phyloP scores from a whole-genome alignment of 2,888 invertebrate genomes.

The Archips xylosteana region DNA sequence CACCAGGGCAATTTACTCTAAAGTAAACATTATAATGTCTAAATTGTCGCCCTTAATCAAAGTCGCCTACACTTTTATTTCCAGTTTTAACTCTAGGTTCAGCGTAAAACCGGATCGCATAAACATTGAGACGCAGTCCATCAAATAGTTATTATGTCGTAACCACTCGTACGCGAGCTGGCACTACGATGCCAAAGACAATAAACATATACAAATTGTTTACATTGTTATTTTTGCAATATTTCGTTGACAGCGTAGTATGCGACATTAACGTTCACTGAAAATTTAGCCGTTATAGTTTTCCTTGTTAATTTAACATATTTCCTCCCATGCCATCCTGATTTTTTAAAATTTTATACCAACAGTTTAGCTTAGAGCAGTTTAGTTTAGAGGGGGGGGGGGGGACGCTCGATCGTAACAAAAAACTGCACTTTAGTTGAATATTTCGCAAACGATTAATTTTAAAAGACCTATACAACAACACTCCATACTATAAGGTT shows the following conservation, averaged over 20 bases:
- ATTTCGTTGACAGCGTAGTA: neutral
- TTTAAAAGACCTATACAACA: too few species aligned
- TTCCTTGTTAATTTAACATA: too few species aligned
- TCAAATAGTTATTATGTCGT: slow-evolving; percentile 9
- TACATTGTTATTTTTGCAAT: neutral
- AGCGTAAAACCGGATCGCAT: neutral
- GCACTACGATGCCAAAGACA: neutral
- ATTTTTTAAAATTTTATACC: too few species aligned
- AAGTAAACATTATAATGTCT: neutral
- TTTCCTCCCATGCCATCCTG: too few species aligned
- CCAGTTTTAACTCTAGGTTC: neutral
- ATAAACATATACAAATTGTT: neutral
- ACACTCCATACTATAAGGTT: too few species aligned
- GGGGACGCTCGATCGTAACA: too few species aligned
- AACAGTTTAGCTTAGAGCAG: too few species aligned
- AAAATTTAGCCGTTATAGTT: too few species aligned
- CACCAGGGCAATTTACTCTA: neutral
- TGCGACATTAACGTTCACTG: too few species aligned
- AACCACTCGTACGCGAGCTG: neutral
- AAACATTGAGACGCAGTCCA: slow-evolving; percentile 3
- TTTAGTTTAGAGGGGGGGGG: too few species aligned
- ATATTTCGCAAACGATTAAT: too few species aligned
- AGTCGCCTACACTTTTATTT: neutral
- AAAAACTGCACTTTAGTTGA: too few species aligned
- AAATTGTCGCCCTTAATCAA: neutral